A percentile compares a stretch with the other conserved stretches of the same genome.
phyloP scores from a whole-genome alignment of 2,888 invertebrate genomes.

The Agapetus fuscipes region DNA sequence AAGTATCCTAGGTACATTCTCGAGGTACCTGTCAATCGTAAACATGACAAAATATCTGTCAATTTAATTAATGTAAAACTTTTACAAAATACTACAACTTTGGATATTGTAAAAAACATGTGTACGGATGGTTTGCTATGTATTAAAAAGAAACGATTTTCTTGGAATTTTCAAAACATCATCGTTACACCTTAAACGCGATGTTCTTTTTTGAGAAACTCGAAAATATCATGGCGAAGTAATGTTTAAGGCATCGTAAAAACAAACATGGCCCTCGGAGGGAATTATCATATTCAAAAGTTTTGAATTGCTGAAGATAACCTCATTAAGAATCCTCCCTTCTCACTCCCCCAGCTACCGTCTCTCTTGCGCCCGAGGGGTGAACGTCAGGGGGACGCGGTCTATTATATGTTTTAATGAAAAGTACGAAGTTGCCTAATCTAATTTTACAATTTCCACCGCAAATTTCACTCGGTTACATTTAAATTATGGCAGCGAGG shows the following conservation, averaged over 20 bases:
- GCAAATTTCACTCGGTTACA: slow-evolving; percentile 19
- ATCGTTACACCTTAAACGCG: too few relatives aligned
- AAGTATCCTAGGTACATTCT: too few relatives aligned
- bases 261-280: slow-evolving; percentile 18
- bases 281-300: slow-evolving; percentile 21
- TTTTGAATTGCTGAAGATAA: slow-evolving; percentile 21
- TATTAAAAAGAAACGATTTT: too few relatives aligned
- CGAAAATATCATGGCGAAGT: slow-evolving; percentile 15
- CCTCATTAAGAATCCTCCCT: slow-evolving; percentile 16
- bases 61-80: too few relatives aligned
- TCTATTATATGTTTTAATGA: slow-evolving; percentile 21
- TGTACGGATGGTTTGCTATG: too few relatives aligned
- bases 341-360: background rate
- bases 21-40: too few relatives aligned
- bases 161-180: too few relatives aligned
- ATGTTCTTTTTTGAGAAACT: background rate
- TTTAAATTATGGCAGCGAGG: slow-evolving; percentile 20
- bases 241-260: slow-evolving; percentile 20
- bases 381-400: slow-evolving; percentile 10
- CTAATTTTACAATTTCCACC: slow-evolving; percentile 20
- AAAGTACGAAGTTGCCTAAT: slow-evolving; percentile 22
- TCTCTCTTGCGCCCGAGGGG: slow-evolving; percentile 4
- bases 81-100: too few relatives aligned
- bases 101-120: too few relatives aligned
- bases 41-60: too few relatives aligned